Evolutionary conservation across 2,888 invertebrate species (phyloP), one percentile per base, ranked within the genome.

Genomic region (Pseudococcus longispinus): DNA sequence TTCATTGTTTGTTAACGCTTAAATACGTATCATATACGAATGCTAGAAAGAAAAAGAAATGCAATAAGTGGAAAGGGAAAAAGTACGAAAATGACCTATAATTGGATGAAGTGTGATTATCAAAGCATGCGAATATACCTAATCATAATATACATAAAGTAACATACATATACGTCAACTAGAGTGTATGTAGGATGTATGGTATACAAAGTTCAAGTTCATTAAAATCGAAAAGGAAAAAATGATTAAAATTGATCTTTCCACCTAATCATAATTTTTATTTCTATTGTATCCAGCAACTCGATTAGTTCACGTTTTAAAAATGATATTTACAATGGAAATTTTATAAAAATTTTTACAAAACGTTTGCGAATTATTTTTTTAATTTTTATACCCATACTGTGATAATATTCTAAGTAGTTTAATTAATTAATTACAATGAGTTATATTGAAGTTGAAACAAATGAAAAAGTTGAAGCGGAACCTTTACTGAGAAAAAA

Each of bases 381-480:
- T 15, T 46, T 46, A 44, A 13, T 44, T 44, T 9, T 44, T 13
- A 9, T 46, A 1, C 15, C 4, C 13, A 15, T 46, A 15, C 13
- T 74, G 74, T 85, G 74, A 74, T n/a, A 85, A 85, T 65, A 70
- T 85, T 65, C 65, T 60, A 60, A 65, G 70, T 65, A 85, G 11
- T n/a, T n/a, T 84, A 1, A 18, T 9, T 84, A 18, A 60, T n/a
- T n/a, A 55, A 55, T 32, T n/a, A n/a, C n/a, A n/a, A 74, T 74
- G 74, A 32, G 2, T 18, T 32, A 29, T 1, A 8, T 32, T n/a
- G 15, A 18, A 29, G 8, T 32, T 5, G 74, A 32, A 32, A 74
- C 29, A 11, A n/a, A 74, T 74, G 74, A 20, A 15, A 29, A 29
- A 15, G 32, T 13, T 13, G 29, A 32, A 3, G 15, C 32, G n/a